Evolutionary conservation across 1,140 invertebrate genomes (phyloP).

Genomic region (Drosophila nasuta): DNA sequence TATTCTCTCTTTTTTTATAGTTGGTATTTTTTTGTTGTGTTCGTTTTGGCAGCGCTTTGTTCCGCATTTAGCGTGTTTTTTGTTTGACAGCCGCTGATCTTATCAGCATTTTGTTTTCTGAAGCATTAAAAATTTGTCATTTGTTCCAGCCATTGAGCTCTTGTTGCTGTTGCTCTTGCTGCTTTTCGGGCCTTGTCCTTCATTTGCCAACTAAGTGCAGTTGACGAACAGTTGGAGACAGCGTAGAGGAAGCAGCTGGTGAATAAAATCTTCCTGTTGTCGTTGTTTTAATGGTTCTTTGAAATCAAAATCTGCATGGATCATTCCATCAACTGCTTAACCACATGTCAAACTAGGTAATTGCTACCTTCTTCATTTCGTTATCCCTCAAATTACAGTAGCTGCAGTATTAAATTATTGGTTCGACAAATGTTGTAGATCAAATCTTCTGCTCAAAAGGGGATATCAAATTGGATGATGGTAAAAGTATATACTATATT

Average conservation of each 20-base stretch:
- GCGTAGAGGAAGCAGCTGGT: slow-evolving; percentile 69
- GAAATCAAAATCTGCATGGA: slow-evolving; percentile 45
- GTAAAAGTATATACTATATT: no score
- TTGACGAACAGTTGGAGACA: slow-evolving; percentile 7
- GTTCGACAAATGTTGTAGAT: slow-evolving; percentile 12
- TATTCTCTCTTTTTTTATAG: slow-evolving; percentile 31
- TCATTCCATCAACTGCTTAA: slow-evolving; percentile 35
- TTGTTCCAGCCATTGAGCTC: slow-evolving; percentile 45
- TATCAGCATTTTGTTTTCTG: slow-evolving; percentile 78
- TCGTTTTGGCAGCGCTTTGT: slow-evolving; percentile 62
- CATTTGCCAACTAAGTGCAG: slow-evolving; percentile 1
- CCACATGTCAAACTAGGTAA: slow-evolving; percentile 59
- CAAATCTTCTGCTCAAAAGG: not conserved
- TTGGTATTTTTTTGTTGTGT: slow-evolving; percentile 33
- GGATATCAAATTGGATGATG: no score
- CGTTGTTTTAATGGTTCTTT: slow-evolving; percentile 13
- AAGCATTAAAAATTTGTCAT: slow-evolving; percentile 83
- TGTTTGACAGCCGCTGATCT: slow-evolving; percentile 74
- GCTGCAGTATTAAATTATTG: slow-evolving; percentile 25
- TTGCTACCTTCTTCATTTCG: slow-evolving; percentile 49
- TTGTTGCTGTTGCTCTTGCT: slow-evolving; percentile 31
- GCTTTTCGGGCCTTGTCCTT: slow-evolving; percentile 4
- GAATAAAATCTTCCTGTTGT: slow-evolving; percentile 21
- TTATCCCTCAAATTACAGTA: slow-evolving; percentile 29
- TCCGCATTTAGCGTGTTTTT: slow-evolving; percentile 48